phyloP scores from a whole-genome alignment of 2,888 invertebrate species.

The Andrena praecox region DNA sequence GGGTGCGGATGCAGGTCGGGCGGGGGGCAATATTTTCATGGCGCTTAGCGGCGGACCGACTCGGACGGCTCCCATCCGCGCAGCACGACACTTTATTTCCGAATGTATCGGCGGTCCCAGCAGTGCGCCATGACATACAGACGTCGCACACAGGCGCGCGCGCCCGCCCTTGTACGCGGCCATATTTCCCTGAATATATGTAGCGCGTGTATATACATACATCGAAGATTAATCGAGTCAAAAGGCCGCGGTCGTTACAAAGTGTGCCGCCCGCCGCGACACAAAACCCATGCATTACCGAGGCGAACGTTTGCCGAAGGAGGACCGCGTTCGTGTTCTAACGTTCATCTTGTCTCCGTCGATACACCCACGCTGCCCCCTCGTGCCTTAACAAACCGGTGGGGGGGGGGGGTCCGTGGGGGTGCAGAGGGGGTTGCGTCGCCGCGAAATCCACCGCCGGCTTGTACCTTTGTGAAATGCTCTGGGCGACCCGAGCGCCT shows the following conservation, averaged over 20 bases:
- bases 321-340: slow-evolving; percentile 77
- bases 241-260: slow-evolving; percentile 84
- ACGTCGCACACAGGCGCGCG: slow-evolving; percentile 47
- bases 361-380: slow-evolving; percentile 78
- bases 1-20: slow-evolving; percentile 58
- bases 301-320: slow-evolving; percentile 69
- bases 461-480: slow-evolving; percentile 13
- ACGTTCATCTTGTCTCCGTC: slow-evolving; percentile 79
- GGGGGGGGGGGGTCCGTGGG: slow-evolving; percentile 38
- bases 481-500: slow-evolving; percentile 2
- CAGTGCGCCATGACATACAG: slow-evolving; percentile 66
- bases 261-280: slow-evolving; percentile 84
- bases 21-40: slow-evolving; percentile 63
- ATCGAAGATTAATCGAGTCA: slow-evolving; percentile 85
- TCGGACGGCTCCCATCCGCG: slow-evolving; percentile 65
- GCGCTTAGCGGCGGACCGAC: slow-evolving; percentile 62
- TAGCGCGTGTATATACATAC: slow-evolving; percentile 69
- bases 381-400: slow-evolving; percentile 52
- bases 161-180: slow-evolving; percentile 37
- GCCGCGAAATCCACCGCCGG: slow-evolving; percentile 30
- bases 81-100: slow-evolving; percentile 81
- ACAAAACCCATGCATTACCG: slow-evolving; percentile 81
- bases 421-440: slow-evolving; percentile 51
- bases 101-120: slow-evolving; percentile 80
- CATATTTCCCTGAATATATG: slow-evolving; percentile 51